phyloP scores from a whole-genome alignment of 1,140 invertebrate genomes.

The Sycobia sp. region DNA sequence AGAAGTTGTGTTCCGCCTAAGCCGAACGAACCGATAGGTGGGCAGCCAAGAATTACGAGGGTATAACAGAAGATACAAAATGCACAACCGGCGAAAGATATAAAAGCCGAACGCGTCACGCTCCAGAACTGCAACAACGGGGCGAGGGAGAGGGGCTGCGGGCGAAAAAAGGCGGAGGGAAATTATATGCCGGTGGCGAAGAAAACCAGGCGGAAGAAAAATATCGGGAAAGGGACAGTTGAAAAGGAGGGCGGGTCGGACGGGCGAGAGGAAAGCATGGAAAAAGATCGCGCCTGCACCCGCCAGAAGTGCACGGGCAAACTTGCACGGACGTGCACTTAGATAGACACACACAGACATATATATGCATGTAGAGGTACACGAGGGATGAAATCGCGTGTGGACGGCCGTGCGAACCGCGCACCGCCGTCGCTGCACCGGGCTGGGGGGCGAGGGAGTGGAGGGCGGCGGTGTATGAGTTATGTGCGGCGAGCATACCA shows the following conservation, averaged over 20 bases:
- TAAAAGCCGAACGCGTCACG: no score
- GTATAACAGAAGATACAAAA: no score
- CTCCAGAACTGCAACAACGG: no score
- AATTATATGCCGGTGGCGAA: no score
- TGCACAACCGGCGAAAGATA: no score
- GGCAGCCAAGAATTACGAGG: no score
- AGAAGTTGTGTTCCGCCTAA: no score
- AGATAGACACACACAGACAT: background rate
- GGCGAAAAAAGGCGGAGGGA: no score
- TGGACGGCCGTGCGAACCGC: background rate
- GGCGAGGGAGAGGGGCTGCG: no score
- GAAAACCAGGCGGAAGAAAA: no score
- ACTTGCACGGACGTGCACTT: background rate
- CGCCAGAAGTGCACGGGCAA: background rate
- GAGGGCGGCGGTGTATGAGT: slow-evolving; percentile 30
- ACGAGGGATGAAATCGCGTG: background rate
- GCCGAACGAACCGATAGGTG: no score
- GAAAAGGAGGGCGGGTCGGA: background rate
- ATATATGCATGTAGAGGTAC: background rate
- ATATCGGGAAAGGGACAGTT: background rate
- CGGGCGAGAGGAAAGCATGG: background rate
- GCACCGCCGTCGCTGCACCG: slow-evolving; percentile 4
- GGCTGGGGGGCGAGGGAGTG: background rate
- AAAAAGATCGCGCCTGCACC: background rate
- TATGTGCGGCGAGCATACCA: slow-evolving; percentile 45